Conservation (phyloP, 2,113 vertebrate genomes). For the Pantherophis guttatus region DNA sequence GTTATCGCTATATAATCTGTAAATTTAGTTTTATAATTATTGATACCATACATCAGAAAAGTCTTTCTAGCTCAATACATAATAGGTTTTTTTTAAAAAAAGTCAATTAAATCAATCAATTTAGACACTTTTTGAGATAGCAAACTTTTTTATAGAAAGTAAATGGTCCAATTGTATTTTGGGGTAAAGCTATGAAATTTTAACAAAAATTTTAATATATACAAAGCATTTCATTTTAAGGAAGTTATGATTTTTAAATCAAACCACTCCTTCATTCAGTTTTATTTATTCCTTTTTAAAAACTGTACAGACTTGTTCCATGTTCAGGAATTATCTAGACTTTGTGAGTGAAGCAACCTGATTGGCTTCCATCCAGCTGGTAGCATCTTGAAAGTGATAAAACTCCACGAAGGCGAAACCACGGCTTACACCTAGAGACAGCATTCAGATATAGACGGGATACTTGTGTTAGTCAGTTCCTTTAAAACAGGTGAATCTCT, state of each 20-base stretch:
- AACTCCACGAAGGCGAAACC: conserved; percentile 99
- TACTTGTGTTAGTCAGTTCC: conserved; percentile 99
- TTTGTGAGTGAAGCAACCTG: conserved; percentile 99
- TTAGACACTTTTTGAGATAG: background rate
- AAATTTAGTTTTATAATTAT: background rate
- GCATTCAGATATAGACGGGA: conserved; percentile 99
- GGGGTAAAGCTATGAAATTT: conserved; percentile 14
- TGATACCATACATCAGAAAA: background rate
- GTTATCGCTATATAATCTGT: background rate
- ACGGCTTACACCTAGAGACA: conserved; percentile 99
- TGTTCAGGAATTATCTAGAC: conserved; percentile 91
- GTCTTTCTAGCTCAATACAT: background rate
- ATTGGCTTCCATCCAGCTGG: conserved; percentile 99
- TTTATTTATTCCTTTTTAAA: conserved; percentile 54
- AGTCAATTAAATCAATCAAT: background rate
- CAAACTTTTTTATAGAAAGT: background rate
- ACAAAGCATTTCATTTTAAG: conserved; percentile 71
- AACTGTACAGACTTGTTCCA: conserved; percentile 86
- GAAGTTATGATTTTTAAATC: conserved; percentile 72
- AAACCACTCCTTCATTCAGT: conserved; percentile 77
- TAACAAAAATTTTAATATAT: conserved; percentile 74
- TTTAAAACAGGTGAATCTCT: conserved; percentile 99
- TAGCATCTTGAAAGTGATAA: conserved; percentile 99
- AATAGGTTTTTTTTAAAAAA: background rate
- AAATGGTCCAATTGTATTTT: background rate